phyloP scores from a whole-genome alignment of 1,140 invertebrate species.

The Zaprionus tsacasi region DNA sequence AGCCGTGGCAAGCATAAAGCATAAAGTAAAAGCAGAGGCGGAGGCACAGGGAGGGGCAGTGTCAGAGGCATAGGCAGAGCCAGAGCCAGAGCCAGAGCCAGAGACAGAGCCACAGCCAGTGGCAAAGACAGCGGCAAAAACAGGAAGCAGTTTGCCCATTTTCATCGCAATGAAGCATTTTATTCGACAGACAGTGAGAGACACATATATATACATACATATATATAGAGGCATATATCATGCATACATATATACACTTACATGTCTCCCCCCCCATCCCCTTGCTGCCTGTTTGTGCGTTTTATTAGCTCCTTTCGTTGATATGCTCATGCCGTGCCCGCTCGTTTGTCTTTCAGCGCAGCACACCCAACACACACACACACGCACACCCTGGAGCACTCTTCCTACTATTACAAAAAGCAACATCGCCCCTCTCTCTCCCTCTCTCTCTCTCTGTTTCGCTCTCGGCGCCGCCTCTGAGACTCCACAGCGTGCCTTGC shows the following conservation, averaged over 20 bases:
- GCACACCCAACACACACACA: slow-evolving; percentile 47
- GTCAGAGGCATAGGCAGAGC: background rate
- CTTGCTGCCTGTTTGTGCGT: slow-evolving; percentile 63
- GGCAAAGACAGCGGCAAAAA: slow-evolving; percentile 48
- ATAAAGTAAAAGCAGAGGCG: slow-evolving; percentile 12
- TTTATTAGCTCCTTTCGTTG: slow-evolving; percentile 82
- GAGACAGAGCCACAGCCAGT: slow-evolving; percentile 4
- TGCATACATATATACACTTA: slow-evolving; percentile 22
- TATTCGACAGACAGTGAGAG: slow-evolving; percentile 60
- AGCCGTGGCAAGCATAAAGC: slow-evolving; percentile 46
- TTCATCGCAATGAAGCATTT: slow-evolving; percentile 77
- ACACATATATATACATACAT: slow-evolving; percentile 11
- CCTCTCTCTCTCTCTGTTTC: too few relatives aligned
- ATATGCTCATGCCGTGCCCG: slow-evolving; percentile 79
- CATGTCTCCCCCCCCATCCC: background rate
- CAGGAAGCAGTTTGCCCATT: slow-evolving; percentile 81
- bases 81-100: slow-evolving; percentile 50
- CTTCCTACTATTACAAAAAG: slow-evolving; percentile 4
- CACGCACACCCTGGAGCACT: slow-evolving; percentile 20
- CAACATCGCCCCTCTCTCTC: slow-evolving; percentile 18
- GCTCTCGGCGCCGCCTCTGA: slow-evolving; percentile 59
- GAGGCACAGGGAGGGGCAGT: background rate
- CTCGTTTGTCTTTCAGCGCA: slow-evolving; percentile 75
- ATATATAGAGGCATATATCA: background rate
- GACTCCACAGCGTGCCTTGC: slow-evolving; percentile 68